These are phyloP conservation scores for Dromas ardeola DNA, from an alignment of 2,113 vertebrate genomes.

Conservation along the genomic window DNA sequence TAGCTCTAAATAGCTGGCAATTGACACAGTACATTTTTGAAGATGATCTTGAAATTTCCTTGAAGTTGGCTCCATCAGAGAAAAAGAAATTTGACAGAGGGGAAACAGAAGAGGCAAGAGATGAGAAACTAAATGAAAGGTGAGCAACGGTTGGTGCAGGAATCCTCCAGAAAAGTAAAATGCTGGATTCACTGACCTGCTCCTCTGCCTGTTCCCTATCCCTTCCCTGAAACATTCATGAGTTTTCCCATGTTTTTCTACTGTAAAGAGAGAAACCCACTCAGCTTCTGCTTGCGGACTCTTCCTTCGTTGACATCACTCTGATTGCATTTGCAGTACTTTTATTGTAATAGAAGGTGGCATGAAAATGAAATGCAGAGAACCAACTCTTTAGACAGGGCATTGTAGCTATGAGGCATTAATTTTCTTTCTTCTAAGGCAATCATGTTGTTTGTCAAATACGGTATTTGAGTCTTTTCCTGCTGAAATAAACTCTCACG, in stretches of 20 bases:
- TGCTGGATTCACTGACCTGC: background rate
- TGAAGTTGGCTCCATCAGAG: background rate
- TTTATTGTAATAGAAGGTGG: background rate
- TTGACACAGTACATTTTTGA: background rate
- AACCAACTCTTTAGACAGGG: background rate
- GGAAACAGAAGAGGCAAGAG: background rate
- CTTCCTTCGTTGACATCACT: background rate
- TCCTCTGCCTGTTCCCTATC: background rate
- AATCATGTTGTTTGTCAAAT: background rate
- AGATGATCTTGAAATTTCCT: slow-evolving; percentile 13
- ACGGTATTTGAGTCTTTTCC: background rate
- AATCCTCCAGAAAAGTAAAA: background rate
- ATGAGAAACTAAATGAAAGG: background rate
- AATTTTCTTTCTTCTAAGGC: background rate
- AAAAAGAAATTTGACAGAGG: background rate
- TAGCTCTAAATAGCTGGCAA: slow-evolving; percentile 14
- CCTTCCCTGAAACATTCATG: background rate
- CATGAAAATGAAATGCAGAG: background rate
- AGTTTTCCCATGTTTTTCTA: background rate
- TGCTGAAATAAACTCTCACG: background rate
- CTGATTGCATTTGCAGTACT: background rate
- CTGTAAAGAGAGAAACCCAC: background rate
- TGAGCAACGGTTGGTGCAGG: background rate
- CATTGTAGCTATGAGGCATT: background rate
- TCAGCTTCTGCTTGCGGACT: background rate